Conservation (phyloP, 2,797 vertebrate genomes). For the Eupleurogrammus muticus region DNA sequence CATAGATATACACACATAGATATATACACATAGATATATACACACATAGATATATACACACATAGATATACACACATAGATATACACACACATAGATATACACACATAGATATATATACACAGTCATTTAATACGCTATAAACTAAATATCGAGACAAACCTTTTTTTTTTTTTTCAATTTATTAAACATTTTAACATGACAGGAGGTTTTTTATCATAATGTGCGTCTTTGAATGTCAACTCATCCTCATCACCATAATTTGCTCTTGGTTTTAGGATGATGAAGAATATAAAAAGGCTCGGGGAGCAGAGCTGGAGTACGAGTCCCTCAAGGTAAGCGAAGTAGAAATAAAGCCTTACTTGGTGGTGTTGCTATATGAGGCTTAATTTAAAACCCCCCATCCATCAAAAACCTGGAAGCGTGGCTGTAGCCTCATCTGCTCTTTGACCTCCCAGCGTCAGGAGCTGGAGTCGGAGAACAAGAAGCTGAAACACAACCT, state of each 20-base stretch:
- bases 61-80: too few species aligned
- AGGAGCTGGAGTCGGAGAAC: conserved; percentile 98
- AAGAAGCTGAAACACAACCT: conserved; percentile 96
- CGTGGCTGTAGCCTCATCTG: neutral
- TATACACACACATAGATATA: too few species aligned
- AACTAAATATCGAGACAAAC: too few species aligned
- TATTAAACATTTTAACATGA: neutral
- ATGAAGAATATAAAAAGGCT: conserved; percentile 91
- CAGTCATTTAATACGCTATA: too few species aligned
- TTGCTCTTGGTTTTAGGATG: conserved; percentile 76
- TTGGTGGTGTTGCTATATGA: too few species aligned
- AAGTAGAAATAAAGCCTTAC: neutral
- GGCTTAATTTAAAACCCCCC: too few species aligned
- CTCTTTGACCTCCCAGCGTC: conserved; percentile 84
- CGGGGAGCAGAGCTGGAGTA: conserved; percentile 97
- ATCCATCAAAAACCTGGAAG: too few species aligned
- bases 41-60: too few species aligned
- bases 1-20: too few species aligned
- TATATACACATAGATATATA: too few species aligned
- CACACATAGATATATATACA: too few species aligned
- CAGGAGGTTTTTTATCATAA: neutral
- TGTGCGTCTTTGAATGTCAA: neutral
- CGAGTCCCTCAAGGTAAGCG: conserved; percentile 95
- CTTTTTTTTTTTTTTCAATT: too few species aligned
- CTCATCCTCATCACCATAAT: conserved; percentile 14